phyloP scores from a whole-genome alignment of 2,113 vertebrate genomes.

The Zapornia atra region DNA sequence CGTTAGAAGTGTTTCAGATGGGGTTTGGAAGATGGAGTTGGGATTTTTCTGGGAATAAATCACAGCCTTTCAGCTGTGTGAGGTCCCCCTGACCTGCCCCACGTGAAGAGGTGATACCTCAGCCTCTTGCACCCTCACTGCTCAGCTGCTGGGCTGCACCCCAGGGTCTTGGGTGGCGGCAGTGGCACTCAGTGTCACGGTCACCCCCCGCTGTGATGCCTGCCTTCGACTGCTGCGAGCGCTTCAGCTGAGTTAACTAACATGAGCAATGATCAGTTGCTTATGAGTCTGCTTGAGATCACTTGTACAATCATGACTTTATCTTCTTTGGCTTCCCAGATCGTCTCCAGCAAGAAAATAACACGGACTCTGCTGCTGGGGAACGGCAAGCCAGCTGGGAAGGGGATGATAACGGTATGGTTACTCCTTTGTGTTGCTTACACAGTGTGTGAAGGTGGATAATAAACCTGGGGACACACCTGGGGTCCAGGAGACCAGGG shows the following conservation, averaged over 20 bases:
- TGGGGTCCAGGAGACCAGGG: not conserved
- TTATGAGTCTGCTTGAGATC: not conserved
- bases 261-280: not conserved
- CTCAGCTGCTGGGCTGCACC: not conserved
- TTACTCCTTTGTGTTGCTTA: not conserved
- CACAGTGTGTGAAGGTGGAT: not conserved
- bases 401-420: conserved; percentile 90
- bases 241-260: not conserved
- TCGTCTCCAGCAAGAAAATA: conserved; percentile 98
- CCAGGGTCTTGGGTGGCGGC: accelerated
- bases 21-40: not conserved
- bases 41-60: not conserved
- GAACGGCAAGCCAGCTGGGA: conserved; percentile 95
- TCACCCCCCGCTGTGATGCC: accelerated
- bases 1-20: not conserved
- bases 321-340: conserved; percentile 73
- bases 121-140: not conserved
- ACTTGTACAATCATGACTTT: not conserved
- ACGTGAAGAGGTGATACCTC: not conserved
- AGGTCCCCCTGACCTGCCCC: not conserved
- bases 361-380: conserved; percentile 87
- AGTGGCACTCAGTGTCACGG: not conserved
- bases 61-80: not conserved
- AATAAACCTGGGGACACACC: not conserved
- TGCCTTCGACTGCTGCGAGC: not conserved